Evolutionary conservation across 2,888 invertebrate genomes (phyloP), one percentile per base, ranked within the genome.

Genomic region (Sarcophaga caerulescens): DNA sequence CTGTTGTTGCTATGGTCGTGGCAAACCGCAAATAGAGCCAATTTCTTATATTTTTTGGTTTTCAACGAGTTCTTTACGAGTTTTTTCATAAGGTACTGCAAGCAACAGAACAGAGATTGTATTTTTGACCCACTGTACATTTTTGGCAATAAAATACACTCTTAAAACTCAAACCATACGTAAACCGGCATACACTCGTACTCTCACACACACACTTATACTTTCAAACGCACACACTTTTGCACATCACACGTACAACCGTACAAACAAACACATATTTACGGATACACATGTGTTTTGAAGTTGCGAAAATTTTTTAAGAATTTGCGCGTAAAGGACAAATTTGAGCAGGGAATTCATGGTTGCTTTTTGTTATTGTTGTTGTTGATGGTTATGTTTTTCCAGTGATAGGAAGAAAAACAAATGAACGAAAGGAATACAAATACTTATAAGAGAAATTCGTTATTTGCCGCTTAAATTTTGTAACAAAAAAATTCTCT

Each of bases 101-200:
- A 35, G 8, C 35, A 35, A 10, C 35, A 35, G 35, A 8, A 35
- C 10, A 35, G n/a, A 60, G 21, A 69, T 57, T 45, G 1, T 2
- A 10, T 6, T 69, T 19, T 80, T 35, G 71, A 47, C 47, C 79
- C 81, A 87, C 87, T 79, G 88, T 88, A n/a, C 62, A 73, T 59
- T 52, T 69, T 60, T 81, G 57, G 44, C 25, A 69, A 84, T 71
- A 74, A 84, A 86, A 85, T 90, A 90, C 90, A 90, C 88, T 90
- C 89, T 90, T 90, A 89, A 89, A 84, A 88, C 91, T 88, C 91
- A 90, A 85, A 90, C 90, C 89, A 70, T 62, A 81, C 79, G 62
- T 65, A 71, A 75, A 79, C 88, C 88, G 88, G 89, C 89, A 87
- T 86, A 87, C 88, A 87, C 81, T 25, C 25, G 25, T 25, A 84